These are phyloP conservation scores for Poecilia wingei DNA, from an alignment of 2,797 vertebrate species.

Conservation along the genomic window DNA sequence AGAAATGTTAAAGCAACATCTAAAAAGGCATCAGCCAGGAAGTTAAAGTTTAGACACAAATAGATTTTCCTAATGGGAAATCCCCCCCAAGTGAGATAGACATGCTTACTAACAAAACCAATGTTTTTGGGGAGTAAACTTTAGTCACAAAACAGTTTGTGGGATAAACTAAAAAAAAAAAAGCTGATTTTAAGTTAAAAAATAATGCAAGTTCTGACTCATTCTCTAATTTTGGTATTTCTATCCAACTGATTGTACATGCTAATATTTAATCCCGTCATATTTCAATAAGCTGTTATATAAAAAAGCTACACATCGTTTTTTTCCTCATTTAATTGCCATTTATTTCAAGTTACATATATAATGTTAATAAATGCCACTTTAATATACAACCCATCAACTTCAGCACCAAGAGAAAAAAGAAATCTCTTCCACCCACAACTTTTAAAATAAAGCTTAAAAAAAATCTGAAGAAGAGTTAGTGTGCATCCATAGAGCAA, in stretches of 20 bases:
- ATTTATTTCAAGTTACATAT: slow-evolving; percentile 77
- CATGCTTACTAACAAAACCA: neutral
- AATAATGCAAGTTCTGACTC: neutral
- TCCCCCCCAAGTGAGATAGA: neutral
- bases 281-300: neutral
- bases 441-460: slow-evolving; percentile 68
- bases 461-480: slow-evolving; percentile 68
- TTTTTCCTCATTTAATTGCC: slow-evolving; percentile 69
- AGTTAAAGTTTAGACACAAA: no score
- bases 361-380: slow-evolving; percentile 79
- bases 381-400: slow-evolving; percentile 76
- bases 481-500: slow-evolving; percentile 74
- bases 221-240: neutral
- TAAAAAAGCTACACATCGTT: slow-evolving; percentile 1
- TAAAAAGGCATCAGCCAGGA: no score
- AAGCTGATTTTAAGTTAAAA: no score
- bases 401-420: slow-evolving; percentile 51
- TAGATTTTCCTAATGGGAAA: no score
- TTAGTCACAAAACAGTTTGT: neutral
- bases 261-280: neutral
- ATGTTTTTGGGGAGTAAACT: neutral
- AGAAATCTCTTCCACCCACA: slow-evolving; percentile 57
- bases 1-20: no score
- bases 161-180: neutral
- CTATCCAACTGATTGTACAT: neutral